These are phyloP conservation scores for Anarhynchus alexandrinus DNA, from an alignment of 2,113 vertebrate genomes.

Conservation along the genomic window DNA sequence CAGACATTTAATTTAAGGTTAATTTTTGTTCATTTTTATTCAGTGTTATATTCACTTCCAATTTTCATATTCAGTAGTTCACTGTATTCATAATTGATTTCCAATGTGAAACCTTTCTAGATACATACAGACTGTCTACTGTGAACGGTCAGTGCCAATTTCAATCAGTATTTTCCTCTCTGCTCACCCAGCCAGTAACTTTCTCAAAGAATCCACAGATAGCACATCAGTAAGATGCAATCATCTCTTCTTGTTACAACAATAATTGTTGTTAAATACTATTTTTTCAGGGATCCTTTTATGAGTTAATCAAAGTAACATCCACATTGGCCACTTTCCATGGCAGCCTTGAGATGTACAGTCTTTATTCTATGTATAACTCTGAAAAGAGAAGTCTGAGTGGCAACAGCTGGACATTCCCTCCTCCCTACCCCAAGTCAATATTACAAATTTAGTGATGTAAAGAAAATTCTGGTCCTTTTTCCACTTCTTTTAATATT, in stretches of 20 bases:
- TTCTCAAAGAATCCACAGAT: not conserved
- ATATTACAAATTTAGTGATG: not conserved
- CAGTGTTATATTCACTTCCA: not conserved
- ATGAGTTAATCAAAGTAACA: not conserved
- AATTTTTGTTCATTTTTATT: not conserved
- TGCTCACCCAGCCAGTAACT: not conserved
- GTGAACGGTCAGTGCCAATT: not conserved
- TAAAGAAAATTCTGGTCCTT: not conserved
- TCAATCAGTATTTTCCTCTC: not conserved
- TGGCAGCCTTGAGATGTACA: not conserved
- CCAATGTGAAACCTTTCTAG: not conserved
- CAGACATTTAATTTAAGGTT: not conserved
- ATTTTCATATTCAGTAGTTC: not conserved
- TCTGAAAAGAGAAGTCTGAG: not conserved
- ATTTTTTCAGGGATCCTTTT: not conserved
- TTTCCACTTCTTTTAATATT: not conserved
- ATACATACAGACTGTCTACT: not conserved
- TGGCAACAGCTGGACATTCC: not conserved
- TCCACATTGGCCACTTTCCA: not conserved
- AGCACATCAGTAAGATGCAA: not conserved
- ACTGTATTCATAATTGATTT: not conserved
- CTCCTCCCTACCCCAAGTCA: not conserved
- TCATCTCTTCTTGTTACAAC: not conserved
- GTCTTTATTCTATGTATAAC: not conserved
- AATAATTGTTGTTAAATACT: not conserved